Conservation (phyloP, 2,888 invertebrate genomes). For the Ferdinandea cuprea region DNA sequence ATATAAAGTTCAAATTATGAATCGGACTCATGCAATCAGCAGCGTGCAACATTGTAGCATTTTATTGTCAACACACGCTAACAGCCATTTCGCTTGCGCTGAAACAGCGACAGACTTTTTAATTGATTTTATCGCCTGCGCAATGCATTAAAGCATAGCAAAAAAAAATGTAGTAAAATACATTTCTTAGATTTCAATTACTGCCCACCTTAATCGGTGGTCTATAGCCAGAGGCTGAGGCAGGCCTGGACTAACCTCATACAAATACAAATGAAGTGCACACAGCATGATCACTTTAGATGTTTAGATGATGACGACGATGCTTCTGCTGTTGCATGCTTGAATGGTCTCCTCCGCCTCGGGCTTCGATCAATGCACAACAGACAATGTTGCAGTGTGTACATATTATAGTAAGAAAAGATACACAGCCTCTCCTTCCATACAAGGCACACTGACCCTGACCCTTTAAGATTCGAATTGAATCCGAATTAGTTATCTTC, state of each 20-base stretch:
- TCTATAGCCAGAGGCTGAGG: neutral
- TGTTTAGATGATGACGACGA: neutral
- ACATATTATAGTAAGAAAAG: neutral
- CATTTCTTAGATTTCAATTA: constrained; percentile 42
- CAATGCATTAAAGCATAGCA: neutral
- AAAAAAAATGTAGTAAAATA: neutral
- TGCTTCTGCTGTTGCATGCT: constrained; percentile 1
- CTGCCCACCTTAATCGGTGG: constrained; percentile 7
- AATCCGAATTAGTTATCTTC: constrained; percentile 36
- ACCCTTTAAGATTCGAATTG: constrained; percentile 38
- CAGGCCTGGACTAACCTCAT: neutral
- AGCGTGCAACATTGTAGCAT: constrained; percentile 50
- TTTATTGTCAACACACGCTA: constrained; percentile 5
- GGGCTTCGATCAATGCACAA: neutral
- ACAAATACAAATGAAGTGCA: neutral
- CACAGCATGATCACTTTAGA: constrained; percentile 28
- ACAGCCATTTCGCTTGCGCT: neutral
- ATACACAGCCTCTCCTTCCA: neutral
- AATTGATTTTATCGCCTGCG: constrained; percentile 58
- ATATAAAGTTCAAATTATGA: constrained; percentile 9
- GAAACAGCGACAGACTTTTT: constrained; percentile 15
- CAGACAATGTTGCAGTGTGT: constrained; percentile 32
- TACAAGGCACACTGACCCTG: constrained; percentile 33
- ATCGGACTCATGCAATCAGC: constrained; percentile 2
- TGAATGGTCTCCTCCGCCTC: neutral